Base-by-base conservation (phyloP, 2,797 vertebrate genomes). In the Capromys pilorides region DNA sequence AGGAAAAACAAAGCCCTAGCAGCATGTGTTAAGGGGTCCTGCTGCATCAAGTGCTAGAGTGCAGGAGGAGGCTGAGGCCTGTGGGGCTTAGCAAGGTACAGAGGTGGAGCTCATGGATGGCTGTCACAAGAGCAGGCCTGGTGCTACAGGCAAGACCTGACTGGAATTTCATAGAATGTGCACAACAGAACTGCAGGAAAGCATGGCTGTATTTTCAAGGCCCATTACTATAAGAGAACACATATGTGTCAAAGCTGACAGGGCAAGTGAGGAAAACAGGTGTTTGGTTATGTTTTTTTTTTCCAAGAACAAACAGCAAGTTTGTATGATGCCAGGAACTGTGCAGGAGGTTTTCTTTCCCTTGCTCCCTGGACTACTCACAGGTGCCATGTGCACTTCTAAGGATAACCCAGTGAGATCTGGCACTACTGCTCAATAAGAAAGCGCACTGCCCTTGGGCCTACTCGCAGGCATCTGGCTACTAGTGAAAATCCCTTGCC, bases 11-110 rank as follows among this genome's bases (percentile, higher is more conserved):
- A 33, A 64, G 4, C 5, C 45, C 7, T 31, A 49, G 31, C 49
- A 19, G 66, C 1, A 1, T 0, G 10, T 11, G 0, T 79, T 36
- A 45, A 8, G 62, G 18, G 79, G 61, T 12, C 41, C 18, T 5
- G 49, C 33, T 5, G 39, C 45, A 69, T 49, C 41, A 22, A 13
- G 28, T 19, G n/a, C n/a, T 45, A n/a, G 33, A 10, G 31, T 2
- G 59, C 28, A 31, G 2, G 26, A 16, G 8, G 69, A 54, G 54
- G 73, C 61, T 33, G 45, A 16, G n/a, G 31, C 21, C 33, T 28
- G 1, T 75, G 16, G 33, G 8, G 12, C 59, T 59, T 16, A 51
- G 54, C 75, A 33, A 45, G 22, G 39, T 9, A 10, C 9, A 41
- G 12, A 5, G 3, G 41, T 18, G 31, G 54, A 73, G 36, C 36